phyloP scores from a whole-genome alignment of 2,113 vertebrate genomes.

The Poicephalus meyeri region DNA sequence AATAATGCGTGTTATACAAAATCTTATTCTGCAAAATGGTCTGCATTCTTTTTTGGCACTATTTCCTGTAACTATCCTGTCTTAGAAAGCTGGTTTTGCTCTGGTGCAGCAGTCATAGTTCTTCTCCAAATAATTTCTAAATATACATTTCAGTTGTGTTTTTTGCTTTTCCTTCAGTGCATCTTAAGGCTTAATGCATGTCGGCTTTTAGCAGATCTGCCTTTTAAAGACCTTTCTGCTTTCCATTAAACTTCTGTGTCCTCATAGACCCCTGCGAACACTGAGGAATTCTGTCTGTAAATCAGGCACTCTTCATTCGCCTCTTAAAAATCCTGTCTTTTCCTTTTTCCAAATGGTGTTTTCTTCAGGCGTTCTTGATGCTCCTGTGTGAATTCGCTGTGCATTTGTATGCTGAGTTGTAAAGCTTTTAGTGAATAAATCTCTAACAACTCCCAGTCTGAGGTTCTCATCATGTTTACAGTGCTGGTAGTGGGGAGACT shows the following conservation, averaged over 20 bases:
- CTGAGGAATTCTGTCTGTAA: not conserved
- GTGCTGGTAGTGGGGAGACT: not conserved
- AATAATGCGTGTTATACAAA: not conserved
- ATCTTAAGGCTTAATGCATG: not conserved
- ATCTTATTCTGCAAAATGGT: not conserved
- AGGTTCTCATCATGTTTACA: not conserved
- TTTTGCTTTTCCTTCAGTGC: not conserved
- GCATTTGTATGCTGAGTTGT: not conserved
- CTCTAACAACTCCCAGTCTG: not conserved
- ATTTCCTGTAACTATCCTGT: not conserved
- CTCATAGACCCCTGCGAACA: not conserved
- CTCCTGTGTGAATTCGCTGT: not conserved
- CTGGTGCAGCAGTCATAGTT: not conserved
- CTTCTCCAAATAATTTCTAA: not conserved
- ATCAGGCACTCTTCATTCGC: not conserved
- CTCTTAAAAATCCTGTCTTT: not conserved
- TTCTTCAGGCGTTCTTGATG: not conserved
- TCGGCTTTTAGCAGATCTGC: not conserved
- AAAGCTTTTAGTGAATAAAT: not conserved
- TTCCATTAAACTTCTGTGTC: not conserved
- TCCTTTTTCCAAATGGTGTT: not conserved
- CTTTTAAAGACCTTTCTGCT: not conserved
- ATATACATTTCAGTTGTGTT: not conserved
- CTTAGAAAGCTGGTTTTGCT: not conserved
- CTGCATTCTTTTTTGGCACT: not conserved